A percentile compares a stretch with the other conserved stretches of the same genome.
These are phyloP conservation scores for Coleophora deauratella DNA, from an alignment of 2,888 invertebrate genomes.

Conservation along the genomic window DNA sequence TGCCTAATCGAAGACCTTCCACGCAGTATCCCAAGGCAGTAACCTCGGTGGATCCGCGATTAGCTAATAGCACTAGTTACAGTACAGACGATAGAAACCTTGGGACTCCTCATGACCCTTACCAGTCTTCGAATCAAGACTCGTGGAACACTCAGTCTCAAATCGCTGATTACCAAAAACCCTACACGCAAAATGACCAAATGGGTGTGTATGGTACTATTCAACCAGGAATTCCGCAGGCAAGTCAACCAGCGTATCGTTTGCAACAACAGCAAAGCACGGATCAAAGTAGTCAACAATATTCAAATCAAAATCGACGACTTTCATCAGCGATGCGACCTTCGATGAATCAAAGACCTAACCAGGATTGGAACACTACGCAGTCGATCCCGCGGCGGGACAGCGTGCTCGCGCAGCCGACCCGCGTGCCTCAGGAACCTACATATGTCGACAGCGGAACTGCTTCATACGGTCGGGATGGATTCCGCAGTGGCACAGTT, in stretches of 20 bases:
- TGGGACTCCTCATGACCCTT: slow-evolving; percentile 40
- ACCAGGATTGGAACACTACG: slow-evolving; percentile 44
- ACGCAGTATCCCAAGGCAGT: slow-evolving; percentile 35
- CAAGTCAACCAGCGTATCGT: slow-evolving; percentile 40
- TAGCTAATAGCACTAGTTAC: slow-evolving; percentile 50
- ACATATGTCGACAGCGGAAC: slow-evolving; percentile 39
- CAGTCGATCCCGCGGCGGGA: slow-evolving; percentile 47
- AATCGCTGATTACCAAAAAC: slow-evolving; percentile 43
- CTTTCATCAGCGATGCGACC: slow-evolving; percentile 46
- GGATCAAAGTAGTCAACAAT: slow-evolving; percentile 54
- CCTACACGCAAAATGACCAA: slow-evolving; percentile 44
- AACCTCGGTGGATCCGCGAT: slow-evolving; percentile 46
- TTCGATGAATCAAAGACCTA: slow-evolving; percentile 40
- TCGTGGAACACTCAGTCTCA: slow-evolving; percentile 45
- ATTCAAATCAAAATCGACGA: slow-evolving; percentile 47
- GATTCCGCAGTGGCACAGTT: slow-evolving; percentile 53
- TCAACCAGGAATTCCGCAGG: slow-evolving; percentile 24
- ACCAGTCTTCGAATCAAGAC: slow-evolving; percentile 49
- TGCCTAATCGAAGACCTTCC: slow-evolving; percentile 57
- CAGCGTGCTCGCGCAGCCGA: slow-evolving; percentile 56
- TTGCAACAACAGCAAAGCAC: slow-evolving; percentile 44
- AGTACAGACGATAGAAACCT: slow-evolving; percentile 46
- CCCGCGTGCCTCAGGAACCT: slow-evolving; percentile 40
- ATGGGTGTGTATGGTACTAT: slow-evolving; percentile 35
- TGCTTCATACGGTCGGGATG: slow-evolving; percentile 43